A percentile compares a stretch with the other conserved stretches of the same genome.
phyloP scores from a whole-genome alignment of 2,888 invertebrate species.

The Lepidonotus clava region DNA sequence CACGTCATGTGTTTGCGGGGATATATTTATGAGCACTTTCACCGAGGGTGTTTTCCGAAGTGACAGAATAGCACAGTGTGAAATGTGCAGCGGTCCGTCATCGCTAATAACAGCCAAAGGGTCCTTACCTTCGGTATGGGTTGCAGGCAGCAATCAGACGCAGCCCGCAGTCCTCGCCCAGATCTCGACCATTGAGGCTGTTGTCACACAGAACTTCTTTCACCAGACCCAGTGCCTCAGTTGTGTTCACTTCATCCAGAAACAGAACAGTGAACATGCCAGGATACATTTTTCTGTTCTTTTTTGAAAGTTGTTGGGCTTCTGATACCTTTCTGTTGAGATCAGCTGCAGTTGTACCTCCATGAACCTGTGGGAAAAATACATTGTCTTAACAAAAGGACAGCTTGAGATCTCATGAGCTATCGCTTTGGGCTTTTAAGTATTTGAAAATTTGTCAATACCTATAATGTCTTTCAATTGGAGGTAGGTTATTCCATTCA shows the following conservation, averaged over 20 bases:
- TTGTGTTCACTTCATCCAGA: constrained; percentile 79
- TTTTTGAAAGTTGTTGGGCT: constrained; percentile 69
- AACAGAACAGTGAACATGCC: constrained; percentile 75
- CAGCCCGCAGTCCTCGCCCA: constrained; percentile 68
- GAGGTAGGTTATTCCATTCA: too few species aligned
- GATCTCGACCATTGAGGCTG: constrained; percentile 69
- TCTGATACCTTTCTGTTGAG: constrained; percentile 71
- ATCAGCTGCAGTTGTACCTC: constrained; percentile 74
- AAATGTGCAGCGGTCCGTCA: too few species aligned
- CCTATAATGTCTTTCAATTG: too few species aligned
- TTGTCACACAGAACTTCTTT: constrained; percentile 78
- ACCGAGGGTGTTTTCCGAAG: too few species aligned
- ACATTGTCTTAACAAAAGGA: too few species aligned
- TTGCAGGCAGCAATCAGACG: constrained; percentile 78
- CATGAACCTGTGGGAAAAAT: constrained; percentile 73
- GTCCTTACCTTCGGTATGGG: constrained; percentile 76
- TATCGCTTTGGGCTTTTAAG: too few species aligned
- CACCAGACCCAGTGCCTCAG: constrained; percentile 76
- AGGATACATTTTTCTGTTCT: constrained; percentile 64
- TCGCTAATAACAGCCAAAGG: too few species aligned
- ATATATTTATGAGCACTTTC: too few species aligned
- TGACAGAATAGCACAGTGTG: too few species aligned
- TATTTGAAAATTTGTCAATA: too few species aligned
- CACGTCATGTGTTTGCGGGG: too few species aligned
- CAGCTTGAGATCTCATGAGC: too few species aligned